Conservation (phyloP, 2,113 vertebrate species). For the Gracilinanus agilis region DNA sequence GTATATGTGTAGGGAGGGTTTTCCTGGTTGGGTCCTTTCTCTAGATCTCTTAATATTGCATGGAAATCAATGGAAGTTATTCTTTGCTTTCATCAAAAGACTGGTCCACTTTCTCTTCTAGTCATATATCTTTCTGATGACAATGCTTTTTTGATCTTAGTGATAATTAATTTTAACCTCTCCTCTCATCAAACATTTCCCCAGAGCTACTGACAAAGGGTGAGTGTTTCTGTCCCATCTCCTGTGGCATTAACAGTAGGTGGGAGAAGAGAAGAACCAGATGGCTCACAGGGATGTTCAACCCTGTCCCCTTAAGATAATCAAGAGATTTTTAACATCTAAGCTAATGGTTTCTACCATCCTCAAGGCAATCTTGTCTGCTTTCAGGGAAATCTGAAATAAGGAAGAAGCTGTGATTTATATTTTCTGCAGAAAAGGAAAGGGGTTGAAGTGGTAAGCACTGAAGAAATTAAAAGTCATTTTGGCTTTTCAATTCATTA, state of each 20-base stretch:
- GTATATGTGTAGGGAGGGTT: background rate
- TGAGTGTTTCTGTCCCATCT: background rate
- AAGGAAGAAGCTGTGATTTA: constrained; percentile 64
- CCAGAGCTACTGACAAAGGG: constrained; percentile 31
- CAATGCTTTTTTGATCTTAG: background rate
- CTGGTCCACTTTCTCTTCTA: background rate
- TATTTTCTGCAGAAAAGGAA: constrained; percentile 54
- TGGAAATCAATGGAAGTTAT: background rate
- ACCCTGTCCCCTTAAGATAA: background rate
- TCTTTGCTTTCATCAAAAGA: background rate
- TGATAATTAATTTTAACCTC: constrained; percentile 14
- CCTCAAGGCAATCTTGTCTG: constrained; percentile 42
- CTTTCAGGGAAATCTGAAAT: constrained; percentile 53
- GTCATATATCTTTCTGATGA: background rate
- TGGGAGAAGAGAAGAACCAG: background rate
- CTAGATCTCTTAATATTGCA: background rate
- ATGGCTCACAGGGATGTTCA: background rate
- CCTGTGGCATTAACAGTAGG: background rate
- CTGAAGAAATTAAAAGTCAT: constrained; percentile 78
- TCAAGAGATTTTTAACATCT: constrained; percentile 40
- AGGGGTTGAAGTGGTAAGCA: constrained; percentile 66
- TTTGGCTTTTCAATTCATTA: constrained; percentile 79
- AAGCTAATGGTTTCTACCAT: constrained; percentile 37
- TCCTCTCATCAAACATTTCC: constrained; percentile 19
- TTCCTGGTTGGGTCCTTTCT: background rate